Evolutionary conservation across 2,113 vertebrate species (phyloP).

Genomic region (Oncorhynchus gorbuscha): DNA sequence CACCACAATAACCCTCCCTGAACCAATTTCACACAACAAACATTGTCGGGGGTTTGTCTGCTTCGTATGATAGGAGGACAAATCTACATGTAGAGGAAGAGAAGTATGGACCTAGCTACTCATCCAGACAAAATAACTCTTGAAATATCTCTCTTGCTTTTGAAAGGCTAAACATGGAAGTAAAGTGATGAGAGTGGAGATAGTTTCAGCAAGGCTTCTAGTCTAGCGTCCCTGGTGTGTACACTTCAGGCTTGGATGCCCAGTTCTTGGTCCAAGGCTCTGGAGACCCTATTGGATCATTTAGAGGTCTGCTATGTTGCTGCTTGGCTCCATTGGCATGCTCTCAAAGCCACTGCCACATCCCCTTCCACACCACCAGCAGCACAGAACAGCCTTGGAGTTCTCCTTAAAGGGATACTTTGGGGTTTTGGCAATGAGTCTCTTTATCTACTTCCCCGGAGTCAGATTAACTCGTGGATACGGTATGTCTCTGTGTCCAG

Average conservation of each 20-base stretch:
- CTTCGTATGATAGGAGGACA: constrained; percentile 44
- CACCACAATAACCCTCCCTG: background rate
- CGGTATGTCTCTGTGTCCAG: no score
- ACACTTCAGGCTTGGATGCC: background rate
- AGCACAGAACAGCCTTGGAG: background rate
- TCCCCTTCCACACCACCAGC: background rate
- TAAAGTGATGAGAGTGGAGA: no score
- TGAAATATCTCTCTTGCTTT: no score
- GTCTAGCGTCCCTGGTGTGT: no score
- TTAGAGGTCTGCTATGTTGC: constrained; percentile 24
- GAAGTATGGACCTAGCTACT: constrained; percentile 41
- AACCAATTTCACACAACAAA: constrained; percentile 20
- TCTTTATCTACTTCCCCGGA: no score
- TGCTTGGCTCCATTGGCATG: constrained; percentile 11
- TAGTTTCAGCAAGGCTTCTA: no score
- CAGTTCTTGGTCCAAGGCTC: constrained; percentile 29
- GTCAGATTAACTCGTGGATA: no score
- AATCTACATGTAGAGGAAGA: constrained; percentile 48
- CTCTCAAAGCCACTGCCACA: background rate
- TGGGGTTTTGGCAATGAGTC: no score
- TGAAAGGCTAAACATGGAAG: no score
- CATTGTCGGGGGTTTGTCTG: constrained; percentile 40
- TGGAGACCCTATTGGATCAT: constrained; percentile 24
- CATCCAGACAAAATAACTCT: constrained; percentile 19
- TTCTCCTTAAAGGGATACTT: no score